Evolutionary conservation across 1,140 invertebrate genomes (phyloP), one percentile per base, ranked within the genome.

Genomic region (Lordiphosa mommai): DNA sequence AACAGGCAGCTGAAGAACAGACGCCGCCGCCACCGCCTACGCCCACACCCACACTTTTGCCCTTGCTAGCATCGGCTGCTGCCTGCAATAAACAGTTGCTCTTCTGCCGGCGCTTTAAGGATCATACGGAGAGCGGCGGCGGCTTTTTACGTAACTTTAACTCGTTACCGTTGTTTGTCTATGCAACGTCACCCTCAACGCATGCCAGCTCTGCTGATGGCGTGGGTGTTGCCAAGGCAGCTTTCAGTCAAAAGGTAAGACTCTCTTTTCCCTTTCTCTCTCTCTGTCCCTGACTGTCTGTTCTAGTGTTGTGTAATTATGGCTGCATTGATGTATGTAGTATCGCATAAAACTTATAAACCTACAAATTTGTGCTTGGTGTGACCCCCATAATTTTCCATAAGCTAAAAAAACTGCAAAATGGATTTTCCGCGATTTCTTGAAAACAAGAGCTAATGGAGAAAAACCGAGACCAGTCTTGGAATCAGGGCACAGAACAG

Each of bases 31-130:
- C 49, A 40, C 23, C 36, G 50, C 20, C 44, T 27, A 56, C 72
- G 40, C 40, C 72, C 56, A 67, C 64, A 38, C 53, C 66, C 16
- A 70, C 77, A 43, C 59, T 76, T 52, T 56, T 84, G 43, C 73
- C 73, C 13, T 34, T 79, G 59, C 49, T 79, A 53, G 72, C 68
- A 5, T 72, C 73, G 12, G 77, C 76, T 9, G 67, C 72, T 43
- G 77, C 68, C n/a, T 84, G 72, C 57, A 71, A 84, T 50, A 86
- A 86, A 49, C 86, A 87, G 61, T 61, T 88, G 43, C 57, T 87
- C 27, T 71, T 88, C 47, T 87, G 86, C 48, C 80, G 86, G 49
- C 86, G 86, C 49, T 88, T 86, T 40, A 87, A 88, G 80, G 80
- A 88, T 13, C 61, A 67, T 3, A 14, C 51, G 7, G 53, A 23